Conservation (phyloP, 2,113 vertebrate genomes). For the Onychostoma macrolepis region DNA sequence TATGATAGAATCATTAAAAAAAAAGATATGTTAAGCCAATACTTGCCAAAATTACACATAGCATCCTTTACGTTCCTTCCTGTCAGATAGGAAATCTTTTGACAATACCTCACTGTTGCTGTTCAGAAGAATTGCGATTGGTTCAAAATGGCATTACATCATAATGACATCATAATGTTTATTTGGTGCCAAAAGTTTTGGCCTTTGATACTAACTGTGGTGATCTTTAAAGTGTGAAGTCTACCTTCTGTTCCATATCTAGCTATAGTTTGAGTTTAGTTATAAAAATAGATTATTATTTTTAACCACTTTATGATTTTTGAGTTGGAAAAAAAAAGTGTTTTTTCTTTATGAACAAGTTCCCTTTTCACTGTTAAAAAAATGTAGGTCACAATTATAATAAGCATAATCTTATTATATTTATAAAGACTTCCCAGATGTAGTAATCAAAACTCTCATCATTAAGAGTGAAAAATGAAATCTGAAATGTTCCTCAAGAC, state of each 20-base stretch:
- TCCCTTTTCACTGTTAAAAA: not conserved
- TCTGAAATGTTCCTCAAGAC: not conserved
- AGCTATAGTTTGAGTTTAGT: slow-evolving; percentile 33
- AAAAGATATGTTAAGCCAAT: not conserved
- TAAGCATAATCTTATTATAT: not conserved
- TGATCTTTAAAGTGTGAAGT: slow-evolving; percentile 41
- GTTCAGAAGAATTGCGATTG: slow-evolving; percentile 24
- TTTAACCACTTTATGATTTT: slow-evolving; percentile 46
- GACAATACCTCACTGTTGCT: slow-evolving; percentile 58
- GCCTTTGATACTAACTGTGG: slow-evolving; percentile 21
- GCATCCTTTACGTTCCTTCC: slow-evolving; percentile 27
- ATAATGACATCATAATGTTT: slow-evolving; percentile 15
- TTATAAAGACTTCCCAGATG: not conserved
- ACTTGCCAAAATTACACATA: slow-evolving; percentile 36
- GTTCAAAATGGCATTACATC: slow-evolving; percentile 35
- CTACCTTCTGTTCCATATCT: slow-evolving; percentile 20
- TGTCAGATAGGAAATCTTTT: slow-evolving; percentile 32
- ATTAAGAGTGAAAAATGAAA: not conserved
- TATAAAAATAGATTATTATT: slow-evolving; percentile 26
- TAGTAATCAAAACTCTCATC: not conserved
- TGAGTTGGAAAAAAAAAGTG: not conserved
- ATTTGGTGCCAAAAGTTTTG: slow-evolving; percentile 22
- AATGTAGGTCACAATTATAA: not conserved
- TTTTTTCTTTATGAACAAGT: slow-evolving; percentile 15
- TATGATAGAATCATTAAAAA: not conserved